Evolutionary conservation across 2,888 invertebrate species (phyloP).

Genomic region (Pyrochroa serraticornis): DNA sequence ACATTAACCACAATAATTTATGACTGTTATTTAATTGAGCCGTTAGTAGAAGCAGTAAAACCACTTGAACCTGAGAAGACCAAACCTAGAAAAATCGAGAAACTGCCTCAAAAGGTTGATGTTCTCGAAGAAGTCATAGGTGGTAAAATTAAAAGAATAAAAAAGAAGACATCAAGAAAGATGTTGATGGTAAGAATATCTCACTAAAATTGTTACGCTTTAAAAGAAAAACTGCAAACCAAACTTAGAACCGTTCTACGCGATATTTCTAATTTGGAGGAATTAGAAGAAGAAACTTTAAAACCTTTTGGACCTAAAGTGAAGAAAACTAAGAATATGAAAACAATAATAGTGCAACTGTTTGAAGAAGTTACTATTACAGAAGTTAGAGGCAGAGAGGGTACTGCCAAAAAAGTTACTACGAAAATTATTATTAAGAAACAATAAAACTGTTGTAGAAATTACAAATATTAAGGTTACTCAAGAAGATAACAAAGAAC

Average conservation of each 20-base stretch:
- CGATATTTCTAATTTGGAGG: conserved; percentile 38
- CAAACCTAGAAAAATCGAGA: conserved; percentile 48
- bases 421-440: conserved; percentile 48
- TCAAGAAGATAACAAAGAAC: conserved; percentile 31
- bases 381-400: conserved; percentile 25
- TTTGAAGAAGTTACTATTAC: conserved; percentile 43
- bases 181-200: conserved; percentile 57
- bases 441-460: conserved; percentile 33
- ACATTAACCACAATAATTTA: conserved; percentile 31
- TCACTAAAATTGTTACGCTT: conserved; percentile 60
- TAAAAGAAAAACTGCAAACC: conserved; percentile 52
- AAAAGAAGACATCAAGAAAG: conserved; percentile 43
- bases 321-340: conserved; percentile 28
- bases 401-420: conserved; percentile 34
- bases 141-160: conserved; percentile 36
- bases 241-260: conserved; percentile 48
- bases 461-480: conserved; percentile 24
- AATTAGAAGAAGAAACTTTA: conserved; percentile 42
- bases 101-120: conserved; percentile 39
- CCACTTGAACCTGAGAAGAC: conserved; percentile 49
- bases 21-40: conserved; percentile 13
- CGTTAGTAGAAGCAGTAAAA: conserved; percentile 12
- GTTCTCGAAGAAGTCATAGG: conserved; percentile 33
- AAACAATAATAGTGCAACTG: conserved; percentile 36
- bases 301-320: conserved; percentile 40